Conservation (phyloP, 2,797 vertebrate genomes). For the Xerus rutilus region DNA sequence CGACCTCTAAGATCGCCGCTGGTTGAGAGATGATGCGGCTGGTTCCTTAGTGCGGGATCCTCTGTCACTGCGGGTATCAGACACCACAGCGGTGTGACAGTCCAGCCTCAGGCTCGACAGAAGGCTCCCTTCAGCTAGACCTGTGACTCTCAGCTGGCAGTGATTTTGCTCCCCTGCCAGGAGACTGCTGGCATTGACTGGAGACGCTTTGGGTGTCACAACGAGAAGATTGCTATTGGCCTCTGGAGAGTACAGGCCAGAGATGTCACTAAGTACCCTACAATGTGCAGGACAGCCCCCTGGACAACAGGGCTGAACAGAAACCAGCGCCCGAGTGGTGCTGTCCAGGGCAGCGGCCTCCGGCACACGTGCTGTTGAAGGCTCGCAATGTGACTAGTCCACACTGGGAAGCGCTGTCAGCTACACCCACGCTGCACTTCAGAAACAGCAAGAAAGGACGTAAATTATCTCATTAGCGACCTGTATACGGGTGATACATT, state of each 20-base stretch:
- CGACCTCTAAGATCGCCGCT: neutral
- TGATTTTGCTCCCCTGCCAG: neutral
- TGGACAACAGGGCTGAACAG: rapidly evolving
- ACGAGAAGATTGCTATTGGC: neutral
- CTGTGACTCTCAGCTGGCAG: neutral
- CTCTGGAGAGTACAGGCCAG: neutral
- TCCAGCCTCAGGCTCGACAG: neutral
- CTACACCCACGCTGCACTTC: no score
- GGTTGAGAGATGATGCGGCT: neutral
- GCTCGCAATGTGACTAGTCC: rapidly evolving
- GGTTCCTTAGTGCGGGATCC: no score
- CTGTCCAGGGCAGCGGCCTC: neutral
- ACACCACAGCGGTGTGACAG: rapidly evolving
- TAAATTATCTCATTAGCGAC: neutral
- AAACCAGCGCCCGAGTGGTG: rapidly evolving
- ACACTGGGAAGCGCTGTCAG: rapidly evolving
- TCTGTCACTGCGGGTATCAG: neutral
- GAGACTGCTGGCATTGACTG: neutral
- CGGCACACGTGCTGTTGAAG: rapidly evolving
- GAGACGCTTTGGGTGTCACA: neutral
- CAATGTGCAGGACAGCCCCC: rapidly evolving
- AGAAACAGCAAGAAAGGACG: neutral
- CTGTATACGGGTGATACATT: neutral
- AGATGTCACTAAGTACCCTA: neutral
- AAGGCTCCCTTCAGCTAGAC: neutral